Evolutionary conservation across 2,113 vertebrate genomes (phyloP).

Genomic region (Limnothrissa miodon): DNA sequence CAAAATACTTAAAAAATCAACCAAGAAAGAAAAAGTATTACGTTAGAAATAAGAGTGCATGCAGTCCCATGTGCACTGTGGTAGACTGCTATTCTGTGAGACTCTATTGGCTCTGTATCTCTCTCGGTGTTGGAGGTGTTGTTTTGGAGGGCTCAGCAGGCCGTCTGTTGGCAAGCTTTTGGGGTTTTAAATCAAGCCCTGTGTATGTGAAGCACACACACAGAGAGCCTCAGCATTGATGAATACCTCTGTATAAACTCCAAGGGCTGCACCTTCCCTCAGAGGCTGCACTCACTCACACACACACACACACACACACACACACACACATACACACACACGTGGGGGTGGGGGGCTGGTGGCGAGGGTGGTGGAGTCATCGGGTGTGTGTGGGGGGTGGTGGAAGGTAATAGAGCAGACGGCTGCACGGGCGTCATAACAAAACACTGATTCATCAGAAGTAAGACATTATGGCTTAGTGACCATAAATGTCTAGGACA

Average conservation of each 20-base stretch:
- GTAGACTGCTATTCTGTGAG: background rate
- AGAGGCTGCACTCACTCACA: background rate
- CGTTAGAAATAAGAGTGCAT: no score
- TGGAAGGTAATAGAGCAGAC: background rate
- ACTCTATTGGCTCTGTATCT: background rate
- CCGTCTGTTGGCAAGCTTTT: background rate
- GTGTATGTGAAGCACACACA: background rate
- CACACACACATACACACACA: no score
- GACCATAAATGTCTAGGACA: constrained; percentile 21
- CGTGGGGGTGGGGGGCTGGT: background rate
- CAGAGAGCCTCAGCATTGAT: background rate
- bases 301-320: no score
- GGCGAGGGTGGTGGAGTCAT: background rate
- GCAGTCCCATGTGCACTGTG: background rate
- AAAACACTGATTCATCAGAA: constrained; percentile 38
- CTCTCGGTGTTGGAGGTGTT: background rate
- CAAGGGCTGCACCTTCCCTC: background rate
- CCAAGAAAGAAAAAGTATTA: background rate
- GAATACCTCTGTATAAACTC: background rate
- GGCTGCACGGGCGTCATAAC: constrained; percentile 3
- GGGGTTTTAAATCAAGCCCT: constrained; percentile 9
- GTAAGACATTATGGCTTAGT: constrained; percentile 36
- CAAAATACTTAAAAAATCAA: background rate
- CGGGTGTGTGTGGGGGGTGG: background rate
- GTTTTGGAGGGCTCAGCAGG: background rate